Evolutionary conservation across 2,888 invertebrate species (phyloP), one percentile per base, ranked within the genome.

Genomic region (Hipparchia semele): DNA sequence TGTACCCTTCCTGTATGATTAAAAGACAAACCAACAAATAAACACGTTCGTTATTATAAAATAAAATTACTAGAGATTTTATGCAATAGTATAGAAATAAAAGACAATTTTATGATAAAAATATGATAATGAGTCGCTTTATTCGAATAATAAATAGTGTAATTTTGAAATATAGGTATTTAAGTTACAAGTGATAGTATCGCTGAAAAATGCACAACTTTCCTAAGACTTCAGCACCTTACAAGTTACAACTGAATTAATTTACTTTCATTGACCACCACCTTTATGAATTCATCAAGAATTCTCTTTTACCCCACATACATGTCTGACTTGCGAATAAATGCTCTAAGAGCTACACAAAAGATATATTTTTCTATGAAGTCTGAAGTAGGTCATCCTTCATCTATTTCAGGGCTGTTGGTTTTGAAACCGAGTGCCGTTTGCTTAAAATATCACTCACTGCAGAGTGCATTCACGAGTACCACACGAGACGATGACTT

Each of bases 381-480:
- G 71, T 71, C 76, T 83, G 84, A 92, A 90, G 81, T 94, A 84
- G 93, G 93, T 91, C 93, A 91, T 81, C 81, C 80, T 79, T 84
- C 81, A 80, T 87, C 89, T 93, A 93, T 93, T 93, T 91, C 81
- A 81, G 88, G 84, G 84, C 83, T 83, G 85, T 80, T 82, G 83
- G 82, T 86, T 87, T 83, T 81, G 87, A 88, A 86, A 87, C 86
- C 84, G 86, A 64, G 83, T 87, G 87, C 76, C 80, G 87, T 84
- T 84, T 84, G 87, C 87, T 87, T 81, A 88, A 92, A 92, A 92
- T 92, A 77, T 80, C 80, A 82, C 82, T 92, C 80, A 82, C 82
- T 92, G 92, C 93, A 93, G 86, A 80, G 84, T 93, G 92, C 92
- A 92, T 85, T 83, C 77, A 78, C 78, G 77, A 77, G 71, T 74